Base-by-base conservation (phyloP, 2,797 vertebrate genomes). In the Hafferia zeledoni region DNA sequence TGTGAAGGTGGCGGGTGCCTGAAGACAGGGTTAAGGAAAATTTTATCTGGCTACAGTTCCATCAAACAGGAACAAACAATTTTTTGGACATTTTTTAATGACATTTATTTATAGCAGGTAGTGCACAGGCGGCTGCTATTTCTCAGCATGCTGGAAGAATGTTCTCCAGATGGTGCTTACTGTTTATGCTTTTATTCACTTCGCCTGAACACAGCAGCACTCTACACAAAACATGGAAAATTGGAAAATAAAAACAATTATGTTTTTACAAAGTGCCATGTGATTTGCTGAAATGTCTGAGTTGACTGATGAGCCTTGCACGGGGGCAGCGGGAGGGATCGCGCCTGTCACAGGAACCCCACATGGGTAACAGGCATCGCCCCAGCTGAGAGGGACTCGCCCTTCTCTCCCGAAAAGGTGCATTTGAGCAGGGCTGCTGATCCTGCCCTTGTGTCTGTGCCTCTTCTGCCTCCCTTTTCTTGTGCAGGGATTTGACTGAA, bases 41-140 rank as follows among this genome's bases (percentile, higher is more conserved):
- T 96, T 64, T 95, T 95, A 72, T 93, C 91, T 86, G 88, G 86
- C 96, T 97, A 70, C 89, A 91, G 86, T 96, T 97, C 93, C 88
- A 88, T 97, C 97, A 97, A 97, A 94, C 92, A 93, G 94, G 95
- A 97, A 70, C 94, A 97, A 96, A 97, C 94, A 96, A 95, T 91
- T 97, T 97, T 57, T 89, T 77, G 74, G 87, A 64, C 92, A 65
- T 90, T 96, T 94, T 94, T 87, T 28, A 93, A 89, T 96, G 97
- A 94, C 97, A 93, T 95, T 97, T 98, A 98, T 98, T 98, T 98
- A 97, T 98, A 97, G 97, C 97, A 97, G 97, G 97, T 97, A 98
- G 96, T 81, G 14, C 96, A 95, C 96, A 97, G 96, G 97, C 97
- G 76, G 97, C 97, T 97, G 97, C 96, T 97, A 96, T 98, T 98